Percentiles rank a stretch among this genome's conserved stretches.
phyloP scores from a whole-genome alignment of 1,140 invertebrate species.

The Brachionus paranguensis region DNA sequence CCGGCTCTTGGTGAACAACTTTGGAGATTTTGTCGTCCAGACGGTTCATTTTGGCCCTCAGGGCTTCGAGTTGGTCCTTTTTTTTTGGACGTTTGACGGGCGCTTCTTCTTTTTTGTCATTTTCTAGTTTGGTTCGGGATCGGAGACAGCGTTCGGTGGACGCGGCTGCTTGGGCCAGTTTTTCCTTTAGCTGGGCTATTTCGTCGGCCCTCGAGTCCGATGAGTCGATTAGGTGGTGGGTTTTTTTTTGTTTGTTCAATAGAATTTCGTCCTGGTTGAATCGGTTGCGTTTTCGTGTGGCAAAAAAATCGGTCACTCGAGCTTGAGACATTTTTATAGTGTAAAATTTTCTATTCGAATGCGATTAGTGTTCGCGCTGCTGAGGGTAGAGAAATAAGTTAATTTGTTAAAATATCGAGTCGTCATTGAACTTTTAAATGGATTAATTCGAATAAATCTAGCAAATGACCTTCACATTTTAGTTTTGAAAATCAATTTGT shows the following conservation, averaged over 20 bases:
- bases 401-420: not conserved
- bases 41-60: conserved; percentile 25
- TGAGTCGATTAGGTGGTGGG: not conserved
- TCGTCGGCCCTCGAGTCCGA: not conserved
- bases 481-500: not conserved
- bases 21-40: conserved; percentile 1
- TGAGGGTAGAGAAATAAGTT: not conserved
- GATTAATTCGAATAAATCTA: not conserved
- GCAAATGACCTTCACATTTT: not conserved
- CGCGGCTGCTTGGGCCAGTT: not conserved
- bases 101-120: not conserved
- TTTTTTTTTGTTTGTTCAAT: conserved; percentile 29
- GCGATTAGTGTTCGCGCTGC: not conserved
- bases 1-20: not conserved
- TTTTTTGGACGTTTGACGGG: not conserved
- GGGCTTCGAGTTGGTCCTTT: conserved; percentile 5
- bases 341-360: not conserved
- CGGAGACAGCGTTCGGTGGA: not conserved
- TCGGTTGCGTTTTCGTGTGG: conserved; percentile 35
- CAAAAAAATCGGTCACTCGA: conserved; percentile 28
- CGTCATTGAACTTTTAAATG: conserved; percentile 1
- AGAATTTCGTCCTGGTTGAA: conserved; percentile 14
- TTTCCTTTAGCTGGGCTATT: conserved; percentile 9
- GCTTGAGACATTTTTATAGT: conserved; percentile 27
- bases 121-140: not conserved